These are phyloP conservation scores for Deilephila porcellus DNA, from an alignment of 2,888 invertebrate species.

Conservation along the genomic window DNA sequence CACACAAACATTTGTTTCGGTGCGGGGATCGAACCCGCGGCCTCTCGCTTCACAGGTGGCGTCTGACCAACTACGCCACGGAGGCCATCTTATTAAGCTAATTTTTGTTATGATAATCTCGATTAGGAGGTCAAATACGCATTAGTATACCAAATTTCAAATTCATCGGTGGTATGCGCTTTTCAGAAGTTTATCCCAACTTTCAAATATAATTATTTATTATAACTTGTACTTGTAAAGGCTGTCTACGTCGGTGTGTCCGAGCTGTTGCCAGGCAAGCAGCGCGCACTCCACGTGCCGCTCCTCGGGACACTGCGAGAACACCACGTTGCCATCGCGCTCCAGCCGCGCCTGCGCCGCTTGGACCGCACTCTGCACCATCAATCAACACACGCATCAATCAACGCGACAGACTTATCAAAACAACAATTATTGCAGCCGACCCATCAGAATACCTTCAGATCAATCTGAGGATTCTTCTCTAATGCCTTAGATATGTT, in stretches of 20 bases:
- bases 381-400: background rate
- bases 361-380: constrained; percentile 52
- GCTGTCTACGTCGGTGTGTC: constrained; percentile 62
- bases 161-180: no score
- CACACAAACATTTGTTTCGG: no score
- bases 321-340: constrained; percentile 45
- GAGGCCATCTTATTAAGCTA: no score
- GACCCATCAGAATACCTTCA: constrained; percentile 56
- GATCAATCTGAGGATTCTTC: constrained; percentile 60
- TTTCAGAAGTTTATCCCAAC: no score
- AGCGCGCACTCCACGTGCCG: constrained; percentile 70
- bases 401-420: background rate
- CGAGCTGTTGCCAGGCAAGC: constrained; percentile 76
- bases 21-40: no score
- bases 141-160: no score
- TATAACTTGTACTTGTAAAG: constrained; percentile 59
- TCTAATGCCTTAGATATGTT: constrained; percentile 72
- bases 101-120: no score
- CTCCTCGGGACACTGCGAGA: constrained; percentile 55
- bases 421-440: constrained; percentile 12
- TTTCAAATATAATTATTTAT: constrained; percentile 21
- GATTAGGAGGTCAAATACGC: no score
- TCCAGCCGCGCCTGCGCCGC: constrained; percentile 54
- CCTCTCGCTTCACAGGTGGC: no score
- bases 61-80: no score